Conservation (phyloP, 2,888 invertebrate species). For the Aspidiotus destructor region DNA sequence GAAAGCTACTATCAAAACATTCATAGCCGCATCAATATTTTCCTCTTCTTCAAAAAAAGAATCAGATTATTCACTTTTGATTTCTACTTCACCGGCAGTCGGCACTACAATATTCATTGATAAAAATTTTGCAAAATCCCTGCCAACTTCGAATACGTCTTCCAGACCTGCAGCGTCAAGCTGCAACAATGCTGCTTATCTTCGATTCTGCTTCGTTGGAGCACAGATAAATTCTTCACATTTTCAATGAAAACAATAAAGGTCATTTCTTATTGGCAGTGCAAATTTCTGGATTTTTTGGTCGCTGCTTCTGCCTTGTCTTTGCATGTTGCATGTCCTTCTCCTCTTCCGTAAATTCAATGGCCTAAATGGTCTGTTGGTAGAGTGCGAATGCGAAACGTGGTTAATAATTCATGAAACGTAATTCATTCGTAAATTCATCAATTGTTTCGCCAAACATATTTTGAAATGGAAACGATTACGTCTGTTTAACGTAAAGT, state of each 20-base stretch:
- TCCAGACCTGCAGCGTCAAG: no score
- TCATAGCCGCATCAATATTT: no score
- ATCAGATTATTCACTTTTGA: no score
- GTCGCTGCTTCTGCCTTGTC: background rate
- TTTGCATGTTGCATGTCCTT: background rate
- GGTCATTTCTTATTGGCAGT: background rate
- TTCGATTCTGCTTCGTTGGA: no score
- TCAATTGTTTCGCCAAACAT: background rate
- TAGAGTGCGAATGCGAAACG: constrained; percentile 1
- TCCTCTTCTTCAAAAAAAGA: no score
- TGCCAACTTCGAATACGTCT: no score
- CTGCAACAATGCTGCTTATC: no score
- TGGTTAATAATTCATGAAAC: background rate
- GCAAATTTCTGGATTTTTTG: background rate
- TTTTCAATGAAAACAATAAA: background rate
- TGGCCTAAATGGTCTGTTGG: constrained; percentile 1
- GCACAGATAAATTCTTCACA: no score
- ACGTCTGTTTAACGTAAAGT: background rate
- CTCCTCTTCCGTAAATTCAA: background rate
- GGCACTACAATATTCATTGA: no score
- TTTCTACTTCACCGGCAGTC: no score
- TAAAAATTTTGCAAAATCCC: no score
- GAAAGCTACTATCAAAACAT: no score
- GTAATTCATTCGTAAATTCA: constrained; percentile 2
- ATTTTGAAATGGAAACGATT: background rate